Evolutionary conservation across 2,113 vertebrate species (phyloP).

Genomic region (Syngnathus typhle): DNA sequence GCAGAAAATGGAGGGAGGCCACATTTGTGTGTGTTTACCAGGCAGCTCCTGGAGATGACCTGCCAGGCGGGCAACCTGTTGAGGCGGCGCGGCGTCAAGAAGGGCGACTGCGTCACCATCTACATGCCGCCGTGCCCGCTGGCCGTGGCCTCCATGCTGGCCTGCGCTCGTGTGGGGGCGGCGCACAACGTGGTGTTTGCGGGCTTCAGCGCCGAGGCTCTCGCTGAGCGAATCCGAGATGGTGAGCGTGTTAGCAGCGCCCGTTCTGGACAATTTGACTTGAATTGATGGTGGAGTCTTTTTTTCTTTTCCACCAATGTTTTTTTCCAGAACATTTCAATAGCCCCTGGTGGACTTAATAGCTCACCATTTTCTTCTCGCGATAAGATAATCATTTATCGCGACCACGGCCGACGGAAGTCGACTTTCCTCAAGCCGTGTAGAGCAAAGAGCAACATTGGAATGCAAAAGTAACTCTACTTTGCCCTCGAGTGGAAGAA

Average conservation of each 20-base stretch:
- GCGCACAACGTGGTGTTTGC: slow-evolving; percentile 75
- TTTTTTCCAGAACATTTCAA: neutral
- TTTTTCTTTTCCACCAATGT: neutral
- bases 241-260: slow-evolving; percentile 54
- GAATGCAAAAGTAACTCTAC: neutral
- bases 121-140: slow-evolving; percentile 75
- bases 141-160: slow-evolving; percentile 77
- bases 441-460: neutral
- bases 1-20: too few species aligned
- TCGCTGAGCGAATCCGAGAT: slow-evolving; percentile 72
- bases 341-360: neutral
- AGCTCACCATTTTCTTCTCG: neutral
- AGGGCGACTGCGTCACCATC: slow-evolving; percentile 74
- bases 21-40: slow-evolving; percentile 30
- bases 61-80: slow-evolving; percentile 74
- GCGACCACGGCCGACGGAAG: neutral
- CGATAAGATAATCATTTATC: neutral
- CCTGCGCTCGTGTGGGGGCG: slow-evolving; percentile 72
- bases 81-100: slow-evolving; percentile 66
- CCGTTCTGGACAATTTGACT: too few species aligned
- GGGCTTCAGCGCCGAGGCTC: slow-evolving; percentile 74
- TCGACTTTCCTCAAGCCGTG: neutral
- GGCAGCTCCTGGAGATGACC: slow-evolving; percentile 73
- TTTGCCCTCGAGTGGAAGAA: neutral
- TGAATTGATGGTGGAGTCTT: too few species aligned